Conservation (phyloP, 1,140 invertebrate genomes). For the Drosophila ambigua region DNA sequence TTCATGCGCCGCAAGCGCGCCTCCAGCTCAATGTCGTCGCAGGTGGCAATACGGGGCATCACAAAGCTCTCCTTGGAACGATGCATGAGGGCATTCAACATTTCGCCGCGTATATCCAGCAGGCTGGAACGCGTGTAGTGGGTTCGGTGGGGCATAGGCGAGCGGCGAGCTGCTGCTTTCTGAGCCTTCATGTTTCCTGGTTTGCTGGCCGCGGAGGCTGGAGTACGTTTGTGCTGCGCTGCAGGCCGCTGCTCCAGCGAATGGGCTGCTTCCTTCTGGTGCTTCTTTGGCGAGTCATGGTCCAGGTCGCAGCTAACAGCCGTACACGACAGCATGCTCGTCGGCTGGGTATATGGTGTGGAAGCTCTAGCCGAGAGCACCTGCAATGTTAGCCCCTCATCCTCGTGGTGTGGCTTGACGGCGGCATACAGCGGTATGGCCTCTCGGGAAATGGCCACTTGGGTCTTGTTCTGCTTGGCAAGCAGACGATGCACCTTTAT, state of each 20-base stretch:
- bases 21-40: constrained; percentile 79
- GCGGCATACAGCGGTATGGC: constrained; percentile 59
- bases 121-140: constrained; percentile 63
- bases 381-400: constrained; percentile 66
- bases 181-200: constrained; percentile 8
- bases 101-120: constrained; percentile 67
- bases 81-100: constrained; percentile 56
- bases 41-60: constrained; percentile 76
- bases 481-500: constrained; percentile 48
- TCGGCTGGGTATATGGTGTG: constrained; percentile 69
- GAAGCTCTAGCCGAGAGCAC: constrained; percentile 74
- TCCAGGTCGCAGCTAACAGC: constrained; percentile 70
- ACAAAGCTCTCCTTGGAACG: constrained; percentile 52
- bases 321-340: constrained; percentile 65
- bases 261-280: background rate
- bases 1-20: constrained; percentile 73
- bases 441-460: constrained; percentile 41
- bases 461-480: constrained; percentile 41
- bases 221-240: constrained; percentile 24
- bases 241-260: background rate
- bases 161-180: constrained; percentile 12
- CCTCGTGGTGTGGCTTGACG: constrained; percentile 28
- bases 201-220: constrained; percentile 1
- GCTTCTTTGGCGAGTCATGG: constrained; percentile 51
- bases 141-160: background rate